Percentiles rank a stretch among this genome's conserved stretches.
These are phyloP conservation scores for Glyphotaelius pellucidus DNA, from an alignment of 2,888 invertebrate genomes.

Conservation along the genomic window DNA sequence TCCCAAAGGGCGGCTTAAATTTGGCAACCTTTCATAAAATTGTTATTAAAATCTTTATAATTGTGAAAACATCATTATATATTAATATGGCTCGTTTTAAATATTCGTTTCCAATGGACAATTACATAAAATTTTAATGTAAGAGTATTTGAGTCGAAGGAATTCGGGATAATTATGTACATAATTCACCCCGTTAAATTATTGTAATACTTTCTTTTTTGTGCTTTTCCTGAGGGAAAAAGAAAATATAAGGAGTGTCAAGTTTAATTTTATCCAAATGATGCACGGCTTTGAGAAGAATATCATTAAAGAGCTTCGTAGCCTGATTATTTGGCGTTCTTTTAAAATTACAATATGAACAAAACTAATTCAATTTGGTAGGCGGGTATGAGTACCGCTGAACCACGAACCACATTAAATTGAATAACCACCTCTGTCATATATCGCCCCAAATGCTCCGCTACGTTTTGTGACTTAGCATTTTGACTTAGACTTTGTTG, in stretches of 20 bases:
- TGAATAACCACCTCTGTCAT: too few relatives aligned
- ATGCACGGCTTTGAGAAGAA: neutral
- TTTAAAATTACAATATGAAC: too few relatives aligned
- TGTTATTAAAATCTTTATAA: slow-evolving; percentile 6
- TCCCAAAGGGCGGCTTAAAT: neutral
- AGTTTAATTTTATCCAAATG: neutral
- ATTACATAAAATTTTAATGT: neutral
- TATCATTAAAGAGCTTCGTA: too few relatives aligned
- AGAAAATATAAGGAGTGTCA: neutral
- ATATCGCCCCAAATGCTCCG: too few relatives aligned
- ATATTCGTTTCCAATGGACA: neutral
- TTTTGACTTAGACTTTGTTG: too few relatives aligned
- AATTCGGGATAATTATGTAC: neutral
- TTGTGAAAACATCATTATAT: neutral
- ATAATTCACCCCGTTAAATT: neutral
- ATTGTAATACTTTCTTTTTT: neutral
- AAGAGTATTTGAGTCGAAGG: neutral
- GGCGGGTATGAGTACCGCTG: too few relatives aligned
- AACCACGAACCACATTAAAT: too few relatives aligned
- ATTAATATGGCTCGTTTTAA: neutral
- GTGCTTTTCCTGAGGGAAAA: neutral
- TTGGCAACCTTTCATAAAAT: slow-evolving; percentile 15
- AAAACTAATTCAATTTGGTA: too few relatives aligned
- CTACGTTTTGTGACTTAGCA: too few relatives aligned
- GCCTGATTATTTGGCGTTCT: too few relatives aligned